phyloP scores from a whole-genome alignment of 2,113 vertebrate genomes.

The Steatornis caripensis region DNA sequence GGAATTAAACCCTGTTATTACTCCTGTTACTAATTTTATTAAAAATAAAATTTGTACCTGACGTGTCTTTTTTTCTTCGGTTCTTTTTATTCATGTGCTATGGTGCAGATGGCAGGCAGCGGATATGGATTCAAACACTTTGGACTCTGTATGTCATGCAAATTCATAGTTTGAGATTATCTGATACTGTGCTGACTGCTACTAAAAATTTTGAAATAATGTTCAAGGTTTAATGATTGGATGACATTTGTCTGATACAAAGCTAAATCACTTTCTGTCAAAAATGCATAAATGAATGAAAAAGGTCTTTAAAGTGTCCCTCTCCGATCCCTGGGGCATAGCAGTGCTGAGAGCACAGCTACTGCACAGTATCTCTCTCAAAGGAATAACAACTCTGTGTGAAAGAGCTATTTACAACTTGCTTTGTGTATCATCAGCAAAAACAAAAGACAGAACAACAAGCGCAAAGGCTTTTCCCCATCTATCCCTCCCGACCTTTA shows the following conservation, averaged over 20 bases:
- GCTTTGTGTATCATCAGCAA: slow-evolving; percentile 70
- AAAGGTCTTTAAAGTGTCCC: slow-evolving; percentile 64
- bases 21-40: not conserved
- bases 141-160: not conserved
- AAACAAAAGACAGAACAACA: slow-evolving; percentile 67
- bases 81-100: not conserved
- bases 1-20: not conserved
- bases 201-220: slow-evolving; percentile 38
- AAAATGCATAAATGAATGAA: slow-evolving; percentile 52
- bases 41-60: not conserved
- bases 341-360: slow-evolving; percentile 39
- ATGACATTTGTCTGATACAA: slow-evolving; percentile 53
- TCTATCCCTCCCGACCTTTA: not conserved
- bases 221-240: slow-evolving; percentile 50
- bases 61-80: not conserved
- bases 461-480: slow-evolving; percentile 12
- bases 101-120: not conserved
- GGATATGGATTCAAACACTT: not conserved
- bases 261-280: slow-evolving; percentile 50
- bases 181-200: slow-evolving; percentile 30
- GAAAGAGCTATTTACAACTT: slow-evolving; percentile 72
- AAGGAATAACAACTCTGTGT: slow-evolving; percentile 60
- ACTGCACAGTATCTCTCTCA: slow-evolving; percentile 46
- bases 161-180: not conserved
- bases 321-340: slow-evolving; percentile 42